These are phyloP conservation scores for Atethmia centrago DNA, from an alignment of 2,888 invertebrate genomes.

Conservation along the genomic window DNA sequence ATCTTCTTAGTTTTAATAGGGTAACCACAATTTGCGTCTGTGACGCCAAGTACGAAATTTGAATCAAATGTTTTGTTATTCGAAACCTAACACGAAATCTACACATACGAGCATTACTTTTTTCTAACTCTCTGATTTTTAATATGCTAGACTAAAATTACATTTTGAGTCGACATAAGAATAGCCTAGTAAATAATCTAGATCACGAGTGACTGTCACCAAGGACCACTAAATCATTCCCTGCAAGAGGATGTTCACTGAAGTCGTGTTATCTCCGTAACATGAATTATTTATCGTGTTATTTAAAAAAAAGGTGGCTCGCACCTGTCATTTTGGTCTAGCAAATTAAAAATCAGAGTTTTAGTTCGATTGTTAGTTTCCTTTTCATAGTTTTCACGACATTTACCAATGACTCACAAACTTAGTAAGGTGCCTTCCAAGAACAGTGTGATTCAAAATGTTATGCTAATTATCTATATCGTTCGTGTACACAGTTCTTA, in stretches of 20 bases:
- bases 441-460: conserved; percentile 58
- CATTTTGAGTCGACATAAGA: no score
- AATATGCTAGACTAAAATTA: no score
- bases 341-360: no score
- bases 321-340: no score
- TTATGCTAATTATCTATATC: conserved; percentile 50
- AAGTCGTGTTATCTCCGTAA: no score
- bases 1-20: not conserved
- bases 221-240: no score
- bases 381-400: conserved; percentile 27
- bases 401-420: conserved; percentile 52
- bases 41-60: not conserved
- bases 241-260: no score
- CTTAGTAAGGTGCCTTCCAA: conserved; percentile 41
- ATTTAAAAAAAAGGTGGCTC: no score
- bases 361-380: conserved; percentile 32
- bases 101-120: not conserved
- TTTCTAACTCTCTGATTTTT: not conserved
- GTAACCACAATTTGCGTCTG: not conserved
- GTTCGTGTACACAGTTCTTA: conserved; percentile 29
- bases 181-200: no score
- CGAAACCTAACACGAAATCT: not conserved
- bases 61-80: not conserved
- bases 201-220: no score
- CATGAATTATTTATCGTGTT: no score